Percentiles rank a stretch among this genome's conserved stretches.
Conservation (phyloP, 92 coral and sea anemone genomes). For the Bergia sp. region DNA sequence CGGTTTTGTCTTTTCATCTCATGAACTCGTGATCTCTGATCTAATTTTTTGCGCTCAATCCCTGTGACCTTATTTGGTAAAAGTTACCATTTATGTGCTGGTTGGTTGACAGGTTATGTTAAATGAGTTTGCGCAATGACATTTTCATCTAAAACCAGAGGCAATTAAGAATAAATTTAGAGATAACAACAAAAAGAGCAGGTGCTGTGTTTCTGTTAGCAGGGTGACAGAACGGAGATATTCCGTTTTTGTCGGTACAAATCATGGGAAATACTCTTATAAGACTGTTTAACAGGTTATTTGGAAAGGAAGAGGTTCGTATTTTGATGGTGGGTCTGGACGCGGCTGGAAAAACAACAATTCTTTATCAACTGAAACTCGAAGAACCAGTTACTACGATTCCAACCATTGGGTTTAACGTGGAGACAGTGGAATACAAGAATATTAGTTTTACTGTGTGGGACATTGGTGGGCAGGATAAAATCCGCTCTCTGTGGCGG, state of each 20-base stretch:
- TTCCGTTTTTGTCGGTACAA: background rate
- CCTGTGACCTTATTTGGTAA: slow-evolving; percentile 11
- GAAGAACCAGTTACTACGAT: slow-evolving; percentile 94
- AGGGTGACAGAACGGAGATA: background rate
- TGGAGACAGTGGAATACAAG: slow-evolving; percentile 97
- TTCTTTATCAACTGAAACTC: slow-evolving; percentile 90
- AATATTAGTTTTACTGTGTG: slow-evolving; percentile 97
- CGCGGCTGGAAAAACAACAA: slow-evolving; percentile 99
- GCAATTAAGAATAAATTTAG: slow-evolving; percentile 25
- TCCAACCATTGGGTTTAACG: slow-evolving; percentile 98
- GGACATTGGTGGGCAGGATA: slow-evolving; percentile 99
- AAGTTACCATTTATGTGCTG: slow-evolving; percentile 14
- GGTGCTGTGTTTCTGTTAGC: slow-evolving; percentile 29
- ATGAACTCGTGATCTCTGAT: slow-evolving; percentile 23
- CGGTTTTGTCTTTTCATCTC: background rate
- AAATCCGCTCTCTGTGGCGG: slow-evolving; percentile 95
- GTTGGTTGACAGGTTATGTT: slow-evolving; percentile 40
- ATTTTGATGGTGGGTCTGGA: slow-evolving; percentile 98
- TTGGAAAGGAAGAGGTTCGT: slow-evolving; percentile 94
- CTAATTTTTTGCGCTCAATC: background rate
- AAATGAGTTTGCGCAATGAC: slow-evolving; percentile 27
- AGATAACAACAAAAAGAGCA: slow-evolving; percentile 30
- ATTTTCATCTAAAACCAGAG: background rate
- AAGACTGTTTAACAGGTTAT: slow-evolving; percentile 79
- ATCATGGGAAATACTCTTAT: slow-evolving; percentile 92